Conservation (phyloP, 2,113 vertebrate species). For the Eubucco bourcierii region DNA sequence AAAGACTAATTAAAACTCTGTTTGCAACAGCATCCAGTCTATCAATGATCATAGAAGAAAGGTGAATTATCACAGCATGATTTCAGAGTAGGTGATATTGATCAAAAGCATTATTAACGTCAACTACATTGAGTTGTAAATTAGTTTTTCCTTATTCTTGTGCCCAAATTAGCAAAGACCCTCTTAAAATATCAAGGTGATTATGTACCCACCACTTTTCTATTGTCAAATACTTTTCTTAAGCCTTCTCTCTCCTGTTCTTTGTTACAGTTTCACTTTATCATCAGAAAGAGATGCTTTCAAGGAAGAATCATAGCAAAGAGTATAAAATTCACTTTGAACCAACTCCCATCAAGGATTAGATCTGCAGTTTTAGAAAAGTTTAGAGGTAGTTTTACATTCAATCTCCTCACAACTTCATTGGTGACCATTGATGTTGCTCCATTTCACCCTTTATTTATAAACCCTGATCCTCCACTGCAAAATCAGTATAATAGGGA, state of each 20-base stretch:
- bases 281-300: not conserved
- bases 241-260: not conserved
- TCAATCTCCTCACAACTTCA: not conserved
- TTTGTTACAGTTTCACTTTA: not conserved
- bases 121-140: not conserved
- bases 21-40: not conserved
- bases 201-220: not conserved
- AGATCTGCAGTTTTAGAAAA: not conserved
- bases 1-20: not conserved
- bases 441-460: not conserved
- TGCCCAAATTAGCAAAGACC: not conserved
- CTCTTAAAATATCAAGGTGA: not conserved
- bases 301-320: not conserved
- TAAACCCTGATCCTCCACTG: not conserved
- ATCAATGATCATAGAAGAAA: not conserved
- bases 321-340: conserved; percentile 6
- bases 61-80: not conserved
- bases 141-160: not conserved
- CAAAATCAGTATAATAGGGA: not conserved
- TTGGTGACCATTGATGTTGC: not conserved
- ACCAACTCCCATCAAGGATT: not conserved
- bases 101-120: not conserved
- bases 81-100: not conserved
- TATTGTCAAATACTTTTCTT: not conserved
- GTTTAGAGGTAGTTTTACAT: not conserved